Evolutionary conservation across 2,888 invertebrate genomes (phyloP).

Genomic region (Penaeus monodon): DNA sequence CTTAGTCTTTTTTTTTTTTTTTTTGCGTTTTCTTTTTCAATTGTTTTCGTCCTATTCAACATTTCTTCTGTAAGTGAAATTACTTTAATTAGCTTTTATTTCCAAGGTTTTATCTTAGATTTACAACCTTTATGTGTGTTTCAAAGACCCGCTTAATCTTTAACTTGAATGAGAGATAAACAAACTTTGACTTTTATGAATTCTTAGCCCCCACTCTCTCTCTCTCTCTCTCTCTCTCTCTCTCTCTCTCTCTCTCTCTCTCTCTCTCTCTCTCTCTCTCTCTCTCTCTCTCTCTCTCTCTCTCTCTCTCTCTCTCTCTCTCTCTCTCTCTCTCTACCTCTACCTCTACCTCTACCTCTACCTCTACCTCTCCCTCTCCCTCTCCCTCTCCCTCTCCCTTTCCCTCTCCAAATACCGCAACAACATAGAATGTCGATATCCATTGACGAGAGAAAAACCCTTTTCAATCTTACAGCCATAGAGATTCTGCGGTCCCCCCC

Average conservation of each 20-base stretch:
- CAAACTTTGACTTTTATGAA: neutral
- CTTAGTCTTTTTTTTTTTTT: too few species aligned
- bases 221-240: constrained; percentile 22
- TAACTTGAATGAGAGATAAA: neutral
- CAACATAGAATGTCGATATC: neutral
- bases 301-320: constrained; percentile 2
- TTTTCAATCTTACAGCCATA: too few species aligned
- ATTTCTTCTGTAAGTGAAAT: too few species aligned
- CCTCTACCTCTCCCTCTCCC: too few species aligned
- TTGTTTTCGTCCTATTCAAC: too few species aligned
- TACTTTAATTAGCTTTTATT: too few species aligned
- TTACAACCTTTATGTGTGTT: too few species aligned
- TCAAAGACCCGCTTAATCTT: too few species aligned
- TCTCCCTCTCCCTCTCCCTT: neutral
- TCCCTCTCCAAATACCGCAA: neutral
- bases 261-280: constrained; percentile 11
- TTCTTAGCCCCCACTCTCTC: neutral
- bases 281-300: neutral
- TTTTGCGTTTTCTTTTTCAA: too few species aligned
- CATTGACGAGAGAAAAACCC: too few species aligned
- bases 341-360: neutral
- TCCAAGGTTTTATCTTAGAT: too few species aligned
- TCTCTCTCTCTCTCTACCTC: neutral
- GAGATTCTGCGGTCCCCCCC: too few species aligned
- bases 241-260: neutral